A percentile compares a stretch with the other conserved stretches of the same genome.
Evolutionary conservation across 2,797 vertebrate species (phyloP).

Genomic region (Euphonia xanthogaster): DNA sequence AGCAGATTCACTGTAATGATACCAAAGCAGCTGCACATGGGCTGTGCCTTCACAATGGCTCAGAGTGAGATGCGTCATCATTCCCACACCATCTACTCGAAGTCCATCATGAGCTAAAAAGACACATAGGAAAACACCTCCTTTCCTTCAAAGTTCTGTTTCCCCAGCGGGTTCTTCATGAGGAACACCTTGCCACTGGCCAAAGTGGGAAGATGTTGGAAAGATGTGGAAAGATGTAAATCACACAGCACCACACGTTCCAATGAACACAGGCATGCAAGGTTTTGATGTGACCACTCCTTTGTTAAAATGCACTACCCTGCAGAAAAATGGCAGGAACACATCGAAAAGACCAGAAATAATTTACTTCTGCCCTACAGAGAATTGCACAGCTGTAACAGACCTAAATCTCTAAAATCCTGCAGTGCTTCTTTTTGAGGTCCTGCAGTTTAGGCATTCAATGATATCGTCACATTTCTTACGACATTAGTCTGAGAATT

Average conservation of each 20-base stretch:
- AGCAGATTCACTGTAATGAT: background rate
- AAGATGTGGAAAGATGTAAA: background rate
- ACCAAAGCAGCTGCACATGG: background rate
- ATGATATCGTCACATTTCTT: background rate
- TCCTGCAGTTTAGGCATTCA: background rate
- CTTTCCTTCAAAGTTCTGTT: background rate
- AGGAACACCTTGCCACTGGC: background rate
- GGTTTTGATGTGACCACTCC: background rate
- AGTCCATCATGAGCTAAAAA: background rate
- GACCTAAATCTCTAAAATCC: background rate
- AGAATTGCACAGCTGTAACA: background rate
- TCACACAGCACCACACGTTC: background rate
- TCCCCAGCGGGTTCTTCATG: background rate
- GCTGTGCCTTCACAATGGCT: background rate
- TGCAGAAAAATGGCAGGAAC: background rate
- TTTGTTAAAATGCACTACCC: background rate
- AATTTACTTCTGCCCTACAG: background rate
- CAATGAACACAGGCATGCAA: background rate
- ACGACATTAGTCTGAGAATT: background rate
- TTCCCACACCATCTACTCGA: background rate
- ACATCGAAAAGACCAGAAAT: background rate
- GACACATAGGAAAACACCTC: background rate
- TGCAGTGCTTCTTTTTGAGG: background rate
- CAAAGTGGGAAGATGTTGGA: background rate
- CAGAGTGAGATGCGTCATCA: background rate